Evolutionary conservation across 2,113 vertebrate species (phyloP), one percentile per base, ranked within the genome.

Genomic region (Erythrocercus mccallii): DNA sequence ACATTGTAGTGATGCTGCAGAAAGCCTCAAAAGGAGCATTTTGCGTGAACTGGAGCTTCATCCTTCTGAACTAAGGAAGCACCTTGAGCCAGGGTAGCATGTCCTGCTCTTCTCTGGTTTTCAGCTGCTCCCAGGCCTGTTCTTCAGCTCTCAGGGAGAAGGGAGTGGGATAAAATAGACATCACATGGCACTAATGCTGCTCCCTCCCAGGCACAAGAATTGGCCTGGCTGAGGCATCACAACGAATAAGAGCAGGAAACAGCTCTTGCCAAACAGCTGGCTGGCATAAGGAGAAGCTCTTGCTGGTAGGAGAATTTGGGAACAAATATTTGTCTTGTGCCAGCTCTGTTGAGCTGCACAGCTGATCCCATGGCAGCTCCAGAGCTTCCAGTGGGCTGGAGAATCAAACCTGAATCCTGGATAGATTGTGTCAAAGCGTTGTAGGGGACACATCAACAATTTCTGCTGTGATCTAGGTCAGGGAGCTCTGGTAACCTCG

Each of bases 251-350:
- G 65, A 68, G 64, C 81, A 97, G 93, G 93, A 96, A 94, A 42
- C 35, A 47, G 45, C 47, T 86, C 78, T 54, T 88, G 93, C 81
- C 84, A 97, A 97, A 85, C 90, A 95, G 79, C 90, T 94, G 96
- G 68, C 71, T 96, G 96, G 94, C 93, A 93, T 88, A 90, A 92
- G 68, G 71, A 83, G 64, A 35, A 78, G 28, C 23, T 73, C 47
- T 58, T 86, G 65, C 56, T 92, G 76, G 66, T 86, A 77, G 79
- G 58, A 86, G 84, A 91, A 86, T 90, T 61, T 73, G 71, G 85
- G 53, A 95, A 86, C 60, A 88, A 90, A 78, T 77, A 30, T 27
- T 71, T 71, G 14, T 72, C 35, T 66, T 57, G 48, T 72, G 71
- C 74, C 61, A 81, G 25, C 40, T 86, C 79, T 74, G 38, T 71